These are phyloP conservation scores for Siniperca undulata DNA, from an alignment of 2,797 vertebrate genomes.

Conservation along the genomic window DNA sequence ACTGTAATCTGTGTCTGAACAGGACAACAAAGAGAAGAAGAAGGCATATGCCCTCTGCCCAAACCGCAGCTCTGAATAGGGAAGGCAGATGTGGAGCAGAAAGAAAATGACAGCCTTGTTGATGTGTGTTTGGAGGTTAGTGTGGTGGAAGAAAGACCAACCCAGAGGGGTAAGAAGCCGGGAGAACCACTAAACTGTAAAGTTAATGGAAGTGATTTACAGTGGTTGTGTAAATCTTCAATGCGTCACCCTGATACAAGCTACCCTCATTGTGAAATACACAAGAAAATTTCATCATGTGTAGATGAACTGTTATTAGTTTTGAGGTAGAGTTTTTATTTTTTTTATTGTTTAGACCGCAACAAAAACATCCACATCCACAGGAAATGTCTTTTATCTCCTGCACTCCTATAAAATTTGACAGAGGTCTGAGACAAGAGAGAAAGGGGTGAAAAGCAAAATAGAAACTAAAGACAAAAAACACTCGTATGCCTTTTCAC, in stretches of 20 bases:
- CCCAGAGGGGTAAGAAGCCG: constrained; percentile 22
- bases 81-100: constrained; percentile 59
- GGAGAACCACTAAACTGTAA: constrained; percentile 33
- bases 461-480: constrained; percentile 50
- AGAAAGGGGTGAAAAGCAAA: constrained; percentile 36
- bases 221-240: constrained; percentile 30
- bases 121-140: constrained; percentile 55
- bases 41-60: constrained; percentile 44
- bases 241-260: constrained; percentile 5
- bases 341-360: background rate
- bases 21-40: constrained; percentile 53
- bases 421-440: constrained; percentile 37
- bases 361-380: constrained; percentile 35
- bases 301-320: background rate
- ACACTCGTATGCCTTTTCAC: constrained; percentile 25
- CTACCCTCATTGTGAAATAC: background rate
- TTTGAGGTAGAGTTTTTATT: background rate
- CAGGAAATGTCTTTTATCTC: constrained; percentile 29
- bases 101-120: constrained; percentile 68
- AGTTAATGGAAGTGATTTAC: constrained; percentile 53
- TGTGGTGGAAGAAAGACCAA: constrained; percentile 37
- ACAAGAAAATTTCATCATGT: constrained; percentile 9
- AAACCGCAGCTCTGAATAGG: constrained; percentile 47
- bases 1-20: constrained; percentile 49
- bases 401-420: constrained; percentile 26